phyloP scores from a whole-genome alignment of 2,888 invertebrate genomes.

The Philaethria dido region DNA sequence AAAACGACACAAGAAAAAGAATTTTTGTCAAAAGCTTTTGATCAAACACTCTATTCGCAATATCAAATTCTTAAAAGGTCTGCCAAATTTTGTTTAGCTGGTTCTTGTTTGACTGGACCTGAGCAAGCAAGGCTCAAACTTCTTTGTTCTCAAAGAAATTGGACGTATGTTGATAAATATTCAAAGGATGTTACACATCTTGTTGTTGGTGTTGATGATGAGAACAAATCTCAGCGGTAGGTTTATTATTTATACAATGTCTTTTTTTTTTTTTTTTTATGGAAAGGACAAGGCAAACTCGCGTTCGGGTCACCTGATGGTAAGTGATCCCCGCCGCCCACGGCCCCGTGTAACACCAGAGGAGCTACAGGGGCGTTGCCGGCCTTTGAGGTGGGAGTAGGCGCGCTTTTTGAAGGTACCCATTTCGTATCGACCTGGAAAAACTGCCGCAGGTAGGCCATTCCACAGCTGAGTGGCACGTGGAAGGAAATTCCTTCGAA shows the following conservation, averaged over 20 bases:
- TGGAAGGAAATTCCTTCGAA: too few species aligned
- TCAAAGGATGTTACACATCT: conserved; percentile 70
- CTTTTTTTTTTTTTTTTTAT: neutral
- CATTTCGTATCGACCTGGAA: too few species aligned
- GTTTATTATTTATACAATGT: neutral
- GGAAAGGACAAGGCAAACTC: too few species aligned
- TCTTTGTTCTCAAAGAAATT: conserved; percentile 58
- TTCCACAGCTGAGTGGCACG: too few species aligned
- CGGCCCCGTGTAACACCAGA: too few species aligned
- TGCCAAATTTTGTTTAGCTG: conserved; percentile 60
- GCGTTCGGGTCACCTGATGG: too few species aligned
- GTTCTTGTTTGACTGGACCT: conserved; percentile 60
- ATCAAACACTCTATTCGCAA: conserved; percentile 55
- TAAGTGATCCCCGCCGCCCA: too few species aligned
- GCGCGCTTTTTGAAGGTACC: too few species aligned
- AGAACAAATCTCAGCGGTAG: conserved; percentile 72
- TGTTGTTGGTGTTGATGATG: conserved; percentile 72
- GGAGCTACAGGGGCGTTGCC: too few species aligned
- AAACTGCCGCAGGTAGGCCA: too few species aligned
- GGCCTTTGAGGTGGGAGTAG: too few species aligned
- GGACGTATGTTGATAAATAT: conserved; percentile 68
- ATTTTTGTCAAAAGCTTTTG: conserved; percentile 70
- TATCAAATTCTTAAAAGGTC: conserved; percentile 44
- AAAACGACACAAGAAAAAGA: conserved; percentile 73
- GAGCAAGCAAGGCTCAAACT: conserved; percentile 59